These are phyloP conservation scores for Caracal caracal DNA, from an alignment of 2,113 vertebrate genomes.

Conservation along the genomic window DNA sequence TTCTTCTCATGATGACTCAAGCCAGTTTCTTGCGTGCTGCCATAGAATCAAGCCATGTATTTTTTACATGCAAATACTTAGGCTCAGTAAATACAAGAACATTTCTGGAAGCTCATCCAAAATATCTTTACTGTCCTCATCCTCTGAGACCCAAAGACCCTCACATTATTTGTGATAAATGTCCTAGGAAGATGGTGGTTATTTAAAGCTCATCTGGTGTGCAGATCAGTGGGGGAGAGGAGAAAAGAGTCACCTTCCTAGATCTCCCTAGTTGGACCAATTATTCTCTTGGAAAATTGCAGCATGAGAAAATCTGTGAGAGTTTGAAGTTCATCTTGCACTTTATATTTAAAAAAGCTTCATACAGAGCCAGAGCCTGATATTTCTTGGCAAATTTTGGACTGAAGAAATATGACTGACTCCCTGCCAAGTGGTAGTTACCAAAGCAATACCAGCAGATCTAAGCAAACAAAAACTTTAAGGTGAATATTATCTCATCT, in stretches of 20 bases:
- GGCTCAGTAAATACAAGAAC: neutral
- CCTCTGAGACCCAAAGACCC: neutral
- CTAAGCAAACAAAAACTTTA: neutral
- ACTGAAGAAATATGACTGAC: neutral
- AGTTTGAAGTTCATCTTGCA: neutral
- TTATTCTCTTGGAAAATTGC: constrained; percentile 13
- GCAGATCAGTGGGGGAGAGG: neutral
- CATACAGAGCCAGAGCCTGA: neutral
- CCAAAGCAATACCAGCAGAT: neutral
- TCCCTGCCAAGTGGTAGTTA: neutral
- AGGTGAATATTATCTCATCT: neutral
- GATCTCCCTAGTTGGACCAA: neutral
- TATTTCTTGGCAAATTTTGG: neutral
- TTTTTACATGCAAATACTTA: neutral
- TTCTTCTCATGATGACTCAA: neutral
- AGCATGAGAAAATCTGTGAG: neutral
- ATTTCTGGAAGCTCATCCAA: neutral
- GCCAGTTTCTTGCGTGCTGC: neutral
- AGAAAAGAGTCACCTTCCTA: neutral
- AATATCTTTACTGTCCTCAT: neutral
- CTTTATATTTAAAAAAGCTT: neutral
- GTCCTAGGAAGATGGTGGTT: neutral
- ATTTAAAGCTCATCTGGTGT: neutral
- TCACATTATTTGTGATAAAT: neutral
- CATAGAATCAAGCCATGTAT: neutral